These are phyloP conservation scores for Lycocerus yunnanus DNA, from an alignment of 2,888 invertebrate species.

Conservation along the genomic window DNA sequence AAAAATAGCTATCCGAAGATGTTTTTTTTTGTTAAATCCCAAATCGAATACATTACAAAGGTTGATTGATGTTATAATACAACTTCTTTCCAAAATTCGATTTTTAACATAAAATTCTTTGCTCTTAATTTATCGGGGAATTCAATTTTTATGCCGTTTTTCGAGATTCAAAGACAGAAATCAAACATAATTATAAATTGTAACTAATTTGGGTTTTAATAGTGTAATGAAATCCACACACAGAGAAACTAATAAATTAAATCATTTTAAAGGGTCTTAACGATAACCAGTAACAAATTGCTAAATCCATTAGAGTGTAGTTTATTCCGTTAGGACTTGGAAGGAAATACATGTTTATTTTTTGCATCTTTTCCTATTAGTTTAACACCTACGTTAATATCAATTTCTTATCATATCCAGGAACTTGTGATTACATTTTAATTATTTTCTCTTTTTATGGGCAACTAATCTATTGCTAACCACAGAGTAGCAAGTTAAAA, in stretches of 20 bases:
- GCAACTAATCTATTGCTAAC: not conserved
- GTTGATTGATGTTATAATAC: not conserved
- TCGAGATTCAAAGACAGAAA: too few relatives aligned
- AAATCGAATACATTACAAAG: not conserved
- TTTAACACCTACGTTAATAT: not conserved
- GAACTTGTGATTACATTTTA: not conserved
- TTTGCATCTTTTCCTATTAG: not conserved
- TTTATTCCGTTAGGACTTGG: not conserved
- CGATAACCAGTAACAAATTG: constrained; percentile 23
- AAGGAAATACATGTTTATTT: not conserved
- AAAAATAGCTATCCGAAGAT: not conserved
- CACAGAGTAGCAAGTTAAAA: not conserved
- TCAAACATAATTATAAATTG: not conserved
- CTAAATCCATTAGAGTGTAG: constrained; percentile 15
- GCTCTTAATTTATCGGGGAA: too few relatives aligned
- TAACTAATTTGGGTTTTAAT: constrained; percentile 22
- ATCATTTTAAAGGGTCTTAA: constrained; percentile 23
- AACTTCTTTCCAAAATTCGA: not conserved
- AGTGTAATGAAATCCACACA: constrained; percentile 19
- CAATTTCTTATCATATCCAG: not conserved
- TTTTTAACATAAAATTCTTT: not conserved
- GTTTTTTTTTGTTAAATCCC: not conserved
- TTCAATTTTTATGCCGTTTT: too few relatives aligned
- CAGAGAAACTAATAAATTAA: constrained; percentile 18
- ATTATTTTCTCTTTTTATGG: not conserved